phyloP scores from a whole-genome alignment of 1,140 invertebrate genomes.

The Nebria ingens region DNA sequence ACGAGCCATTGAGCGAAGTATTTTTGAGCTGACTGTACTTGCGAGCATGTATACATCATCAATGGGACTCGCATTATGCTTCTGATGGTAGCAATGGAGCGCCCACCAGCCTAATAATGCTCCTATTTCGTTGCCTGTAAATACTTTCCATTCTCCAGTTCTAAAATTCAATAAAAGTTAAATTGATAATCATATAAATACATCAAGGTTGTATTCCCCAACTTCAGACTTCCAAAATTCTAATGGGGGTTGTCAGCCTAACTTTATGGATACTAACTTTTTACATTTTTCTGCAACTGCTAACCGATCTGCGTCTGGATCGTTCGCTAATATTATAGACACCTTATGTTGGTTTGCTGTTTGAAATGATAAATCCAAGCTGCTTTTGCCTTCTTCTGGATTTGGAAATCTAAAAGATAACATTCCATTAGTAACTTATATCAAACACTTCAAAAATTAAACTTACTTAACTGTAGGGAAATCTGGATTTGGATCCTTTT shows the following conservation, averaged over 20 bases:
- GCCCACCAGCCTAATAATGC: conserved; percentile 94
- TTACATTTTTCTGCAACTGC: conserved; percentile 75
- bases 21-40: conserved; percentile 96
- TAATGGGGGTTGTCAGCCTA: too few species aligned
- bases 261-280: too few species aligned
- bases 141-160: conserved; percentile 78
- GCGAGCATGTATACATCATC: conserved; percentile 69
- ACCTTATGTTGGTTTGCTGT: conserved; percentile 64
- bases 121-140: conserved; percentile 93
- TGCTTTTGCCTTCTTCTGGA: conserved; percentile 91
- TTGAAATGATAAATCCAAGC: conserved; percentile 74
- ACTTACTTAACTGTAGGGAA: conserved; percentile 81
- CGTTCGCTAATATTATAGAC: conserved; percentile 86
- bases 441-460: conserved; percentile 2
- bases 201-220: too few species aligned
- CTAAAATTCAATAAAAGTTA: conserved; percentile 26
- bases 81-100: conserved; percentile 47
- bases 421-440: conserved; percentile 7
- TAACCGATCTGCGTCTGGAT: conserved; percentile 96
- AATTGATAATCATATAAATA: conserved; percentile 31
- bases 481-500: conserved; percentile 87
- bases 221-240: too few species aligned
- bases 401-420: conserved; percentile 71
- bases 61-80: conserved; percentile 37
- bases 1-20: conserved; percentile 73